Evolutionary conservation across 2,888 invertebrate species (phyloP), one percentile per base, ranked within the genome.

Genomic region (Ectemnius continuus): DNA sequence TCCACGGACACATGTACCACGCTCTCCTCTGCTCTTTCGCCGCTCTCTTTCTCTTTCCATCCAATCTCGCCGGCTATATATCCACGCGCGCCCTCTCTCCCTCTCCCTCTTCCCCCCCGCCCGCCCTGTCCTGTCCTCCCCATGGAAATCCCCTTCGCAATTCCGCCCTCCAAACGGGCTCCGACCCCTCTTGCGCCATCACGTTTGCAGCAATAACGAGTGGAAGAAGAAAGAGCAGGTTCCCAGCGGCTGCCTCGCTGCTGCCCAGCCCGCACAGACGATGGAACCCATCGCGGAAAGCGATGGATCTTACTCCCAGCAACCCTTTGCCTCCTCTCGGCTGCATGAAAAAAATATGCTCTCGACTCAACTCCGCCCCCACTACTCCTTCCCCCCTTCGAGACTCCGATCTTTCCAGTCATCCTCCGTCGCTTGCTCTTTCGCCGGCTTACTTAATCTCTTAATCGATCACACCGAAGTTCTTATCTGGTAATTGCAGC

Each of bases 121-220:
- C n/a, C n/a, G n/a, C n/a, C n/a, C n/a, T n/a, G n/a, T n/a, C 36
- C 52, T 52, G 72, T 80, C 73, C 70, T 80, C 84, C 83, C 83
- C 81, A 70, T 77, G 82, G 76, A 78, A 65, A 82, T 84, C 77
- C 84, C 84, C 85, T 75, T 84, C 77, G 81, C 83, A 76, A 81
- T 75, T 76, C 81, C 82, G 81, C 84, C 84, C 84, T 79, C 82
- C 80, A 74, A 81, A 80, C 84, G 81, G 83, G 77, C 83, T 85
- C 84, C 83, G 82, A 84, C 85, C 85, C 84, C 84, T 83, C 79
- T 73, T 56, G 81, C 76, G 80, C 81, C 74, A 75, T 78, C 79
- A 75, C 85, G 75, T 75, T 79, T 75, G 80, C 78, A 56, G 79
- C 79, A 78, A 73, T 69, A 78, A 80, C 82, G 73, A 69, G 78